Base-by-base conservation (phyloP, 2,888 invertebrate species). In the Papilio gigon region DNA sequence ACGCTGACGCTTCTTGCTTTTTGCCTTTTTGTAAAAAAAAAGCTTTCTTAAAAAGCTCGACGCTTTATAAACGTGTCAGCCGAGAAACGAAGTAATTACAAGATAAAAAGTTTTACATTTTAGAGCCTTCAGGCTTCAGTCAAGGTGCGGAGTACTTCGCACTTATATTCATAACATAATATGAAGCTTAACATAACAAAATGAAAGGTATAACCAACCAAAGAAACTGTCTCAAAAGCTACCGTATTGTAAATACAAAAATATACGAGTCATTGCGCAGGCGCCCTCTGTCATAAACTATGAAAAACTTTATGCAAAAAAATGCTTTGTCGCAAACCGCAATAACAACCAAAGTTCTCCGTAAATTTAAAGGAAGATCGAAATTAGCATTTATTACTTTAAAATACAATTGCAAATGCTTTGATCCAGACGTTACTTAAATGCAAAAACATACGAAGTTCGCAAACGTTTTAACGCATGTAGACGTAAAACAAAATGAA, bases 241-340 rank as follows among this genome's bases (percentile, higher is more conserved):
- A 68, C 73, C 67, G 71, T 66, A 59, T 62, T 67, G 63, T 65
- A 50, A 72, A 42, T n/a, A n/a, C 63, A 56, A 71, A 71, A 67
- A 74, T 72, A 67, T 71, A 76, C 78, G 71, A 78, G 77, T 78
- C 78, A 78, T 73, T 72, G 74, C 69, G 70, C 72, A 77, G 78
- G 77, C 78, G 78, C 78, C 77, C 75, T 63, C 71, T 71, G 73
- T 73, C 73, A 70, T 68, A 71, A 58, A 61, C 22, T 65, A 35
- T 17, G 20, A 64, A 66, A 72, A 69, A 65, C 62, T 35, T 35
- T 37, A 35, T n/a, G 20, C n/a, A 71, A 73, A 74, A 74, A 71
- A 69, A 66, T 53, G 70, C 76, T 78, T 78, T 78, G 77, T 78
- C 77, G 74, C 74, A 72, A 73, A 77, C 77, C 77, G 77, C 75